A percentile compares a stretch with the other conserved stretches of the same genome.
Conservation (phyloP, 2,113 vertebrate species). For the Smithornis capensis region DNA sequence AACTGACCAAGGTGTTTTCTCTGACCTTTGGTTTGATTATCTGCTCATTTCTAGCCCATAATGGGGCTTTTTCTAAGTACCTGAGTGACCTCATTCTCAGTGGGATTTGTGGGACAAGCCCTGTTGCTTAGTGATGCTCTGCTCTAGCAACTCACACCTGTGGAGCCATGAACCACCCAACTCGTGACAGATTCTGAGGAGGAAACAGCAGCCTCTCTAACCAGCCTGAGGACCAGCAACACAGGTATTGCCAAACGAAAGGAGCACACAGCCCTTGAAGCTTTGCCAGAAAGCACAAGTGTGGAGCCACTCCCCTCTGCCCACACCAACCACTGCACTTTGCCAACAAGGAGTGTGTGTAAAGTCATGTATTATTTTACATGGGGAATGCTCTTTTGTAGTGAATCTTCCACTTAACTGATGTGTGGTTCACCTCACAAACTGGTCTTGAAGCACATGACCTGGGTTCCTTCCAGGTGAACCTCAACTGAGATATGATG, state of each 20-base stretch:
- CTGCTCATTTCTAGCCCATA: not conserved
- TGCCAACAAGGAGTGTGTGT: not conserved
- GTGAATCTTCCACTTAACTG: not conserved
- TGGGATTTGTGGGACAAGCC: not conserved
- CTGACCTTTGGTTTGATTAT: not conserved
- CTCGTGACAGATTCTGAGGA: not conserved
- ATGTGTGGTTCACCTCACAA: not conserved
- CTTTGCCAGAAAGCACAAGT: not conserved
- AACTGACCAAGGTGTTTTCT: not conserved
- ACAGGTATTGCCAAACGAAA: not conserved
- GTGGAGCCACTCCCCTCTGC: not conserved
- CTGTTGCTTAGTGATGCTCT: not conserved
- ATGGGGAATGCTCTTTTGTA: not conserved
- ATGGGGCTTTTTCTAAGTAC: not conserved
- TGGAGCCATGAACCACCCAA: not conserved
- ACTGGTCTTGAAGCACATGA: not conserved
- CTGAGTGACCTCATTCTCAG: not conserved
- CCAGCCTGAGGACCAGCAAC: not conserved
- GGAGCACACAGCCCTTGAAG: not conserved
- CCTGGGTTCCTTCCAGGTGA: not conserved
- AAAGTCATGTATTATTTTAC: not conserved
- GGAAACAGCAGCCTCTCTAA: not conserved
- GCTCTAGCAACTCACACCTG: not conserved
- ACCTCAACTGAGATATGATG: not conserved
- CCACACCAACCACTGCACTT: not conserved